A percentile compares a stretch with the other conserved stretches of the same genome.
phyloP scores from a whole-genome alignment of 2,888 invertebrate species.

The Syrphus vitripennis region DNA sequence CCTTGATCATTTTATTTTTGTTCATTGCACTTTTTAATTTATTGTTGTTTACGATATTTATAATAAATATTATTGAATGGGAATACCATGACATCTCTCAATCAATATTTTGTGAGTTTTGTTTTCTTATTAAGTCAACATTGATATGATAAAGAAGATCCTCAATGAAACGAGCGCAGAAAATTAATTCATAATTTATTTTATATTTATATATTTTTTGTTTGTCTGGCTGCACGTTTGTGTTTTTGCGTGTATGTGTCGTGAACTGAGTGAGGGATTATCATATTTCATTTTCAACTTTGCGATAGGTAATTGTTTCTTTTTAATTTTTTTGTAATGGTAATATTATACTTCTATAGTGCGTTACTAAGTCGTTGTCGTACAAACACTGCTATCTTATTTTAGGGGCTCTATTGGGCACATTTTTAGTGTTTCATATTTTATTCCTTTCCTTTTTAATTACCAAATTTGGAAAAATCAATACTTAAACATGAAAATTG shows the following conservation, averaged over 20 bases:
- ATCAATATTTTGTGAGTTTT: constrained; percentile 29
- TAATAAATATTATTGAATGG: constrained; percentile 33
- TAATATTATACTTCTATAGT: neutral
- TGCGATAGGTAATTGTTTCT: constrained; percentile 6
- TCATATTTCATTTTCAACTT: constrained; percentile 39
- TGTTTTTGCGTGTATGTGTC: constrained; percentile 37
- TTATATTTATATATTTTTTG: neutral
- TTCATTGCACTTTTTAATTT: constrained; percentile 54
- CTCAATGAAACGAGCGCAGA: constrained; percentile 17
- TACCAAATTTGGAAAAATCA: neutral
- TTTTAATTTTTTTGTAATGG: neutral
- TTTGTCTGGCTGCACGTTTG: neutral
- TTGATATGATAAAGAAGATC: constrained; percentile 45
- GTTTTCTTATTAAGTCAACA: constrained; percentile 25
- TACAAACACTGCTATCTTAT: constrained; percentile 51
- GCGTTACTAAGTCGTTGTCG: constrained; percentile 51
- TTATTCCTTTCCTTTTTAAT: neutral
- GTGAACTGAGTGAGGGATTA: constrained; percentile 45
- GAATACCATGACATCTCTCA: constrained; percentile 30
- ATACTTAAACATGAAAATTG: constrained; percentile 75
- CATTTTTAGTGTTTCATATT: neutral
- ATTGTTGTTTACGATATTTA: constrained; percentile 37
- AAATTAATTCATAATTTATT: constrained; percentile 24
- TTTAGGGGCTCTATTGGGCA: neutral
- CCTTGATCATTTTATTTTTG: constrained; percentile 57